These are phyloP conservation scores for Falco berigora DNA, from an alignment of 2,797 vertebrate species.

Conservation along the genomic window DNA sequence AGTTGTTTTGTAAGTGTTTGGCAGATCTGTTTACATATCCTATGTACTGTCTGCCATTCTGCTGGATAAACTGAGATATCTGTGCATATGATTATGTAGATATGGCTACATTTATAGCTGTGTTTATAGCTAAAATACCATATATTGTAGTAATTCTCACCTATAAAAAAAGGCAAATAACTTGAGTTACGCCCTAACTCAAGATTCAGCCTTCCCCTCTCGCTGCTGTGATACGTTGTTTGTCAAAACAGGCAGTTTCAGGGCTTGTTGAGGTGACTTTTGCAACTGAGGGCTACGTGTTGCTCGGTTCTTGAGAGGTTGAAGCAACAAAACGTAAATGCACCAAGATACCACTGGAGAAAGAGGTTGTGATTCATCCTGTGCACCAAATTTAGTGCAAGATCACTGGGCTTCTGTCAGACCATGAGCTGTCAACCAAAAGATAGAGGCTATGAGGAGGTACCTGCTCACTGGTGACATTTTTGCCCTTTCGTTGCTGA, in stretches of 20 bases:
- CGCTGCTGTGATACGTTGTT: neutral
- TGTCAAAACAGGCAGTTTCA: neutral
- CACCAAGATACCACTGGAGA: neutral
- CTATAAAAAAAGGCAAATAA: neutral
- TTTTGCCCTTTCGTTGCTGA: neutral
- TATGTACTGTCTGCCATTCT: neutral
- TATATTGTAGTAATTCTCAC: neutral
- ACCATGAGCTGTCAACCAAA: neutral
- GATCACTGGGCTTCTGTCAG: neutral
- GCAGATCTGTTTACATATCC: conserved; percentile 27
- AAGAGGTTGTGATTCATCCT: neutral
- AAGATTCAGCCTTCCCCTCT: neutral
- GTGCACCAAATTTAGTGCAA: neutral
- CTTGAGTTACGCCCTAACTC: neutral
- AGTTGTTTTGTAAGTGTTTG: conserved; percentile 28
- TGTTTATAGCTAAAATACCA: neutral
- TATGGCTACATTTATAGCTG: neutral
- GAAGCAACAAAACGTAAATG: neutral
- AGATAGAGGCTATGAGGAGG: neutral
- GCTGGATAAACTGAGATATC: conserved; percentile 1
- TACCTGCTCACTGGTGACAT: neutral
- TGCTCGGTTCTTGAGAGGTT: neutral
- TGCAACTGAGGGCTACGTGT: neutral
- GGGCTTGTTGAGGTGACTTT: neutral
- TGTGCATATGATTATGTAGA: conserved; percentile 44